These are phyloP conservation scores for Epinotia nisella DNA, from an alignment of 2,888 invertebrate species.

Conservation along the genomic window DNA sequence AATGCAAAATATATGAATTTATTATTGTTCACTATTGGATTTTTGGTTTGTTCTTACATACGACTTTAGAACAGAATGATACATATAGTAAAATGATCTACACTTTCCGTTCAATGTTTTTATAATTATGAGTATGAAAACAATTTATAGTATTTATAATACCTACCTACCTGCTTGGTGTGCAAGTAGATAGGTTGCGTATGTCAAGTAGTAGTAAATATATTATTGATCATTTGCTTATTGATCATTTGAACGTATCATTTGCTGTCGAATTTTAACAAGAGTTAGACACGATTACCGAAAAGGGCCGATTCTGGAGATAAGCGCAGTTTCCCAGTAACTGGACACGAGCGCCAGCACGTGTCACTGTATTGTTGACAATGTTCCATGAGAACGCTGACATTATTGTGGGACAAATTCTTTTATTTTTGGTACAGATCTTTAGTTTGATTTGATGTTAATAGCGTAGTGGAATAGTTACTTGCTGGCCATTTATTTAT, in stretches of 20 bases:
- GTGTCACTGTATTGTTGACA: slow-evolving; percentile 27
- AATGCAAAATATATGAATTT: slow-evolving; percentile 4
- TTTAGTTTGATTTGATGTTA: slow-evolving; percentile 6
- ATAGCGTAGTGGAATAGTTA: no score
- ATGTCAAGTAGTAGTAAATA: no score
- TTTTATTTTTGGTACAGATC: slow-evolving; percentile 9
- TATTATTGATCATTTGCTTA: no score
- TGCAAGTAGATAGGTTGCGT: no score
- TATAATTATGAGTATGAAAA: no score
- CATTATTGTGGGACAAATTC: slow-evolving; percentile 34
- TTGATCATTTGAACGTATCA: no score
- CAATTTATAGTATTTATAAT: no score
- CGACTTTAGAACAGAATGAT: not conserved
- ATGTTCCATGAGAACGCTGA: not conserved
- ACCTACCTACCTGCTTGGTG: no score
- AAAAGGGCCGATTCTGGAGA: slow-evolving; percentile 18
- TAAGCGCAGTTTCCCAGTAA: slow-evolving; percentile 42
- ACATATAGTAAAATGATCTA: not conserved
- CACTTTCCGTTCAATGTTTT: no score
- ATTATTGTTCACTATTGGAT: not conserved
- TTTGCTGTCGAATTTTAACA: not conserved
- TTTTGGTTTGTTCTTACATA: not conserved
- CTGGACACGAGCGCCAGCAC: slow-evolving; percentile 35
- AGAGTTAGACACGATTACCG: slow-evolving; percentile 7
- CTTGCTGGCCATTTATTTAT: not conserved